These are phyloP conservation scores for Camponotus floridanus DNA, from an alignment of 1,140 invertebrate genomes.

Conservation along the genomic window DNA sequence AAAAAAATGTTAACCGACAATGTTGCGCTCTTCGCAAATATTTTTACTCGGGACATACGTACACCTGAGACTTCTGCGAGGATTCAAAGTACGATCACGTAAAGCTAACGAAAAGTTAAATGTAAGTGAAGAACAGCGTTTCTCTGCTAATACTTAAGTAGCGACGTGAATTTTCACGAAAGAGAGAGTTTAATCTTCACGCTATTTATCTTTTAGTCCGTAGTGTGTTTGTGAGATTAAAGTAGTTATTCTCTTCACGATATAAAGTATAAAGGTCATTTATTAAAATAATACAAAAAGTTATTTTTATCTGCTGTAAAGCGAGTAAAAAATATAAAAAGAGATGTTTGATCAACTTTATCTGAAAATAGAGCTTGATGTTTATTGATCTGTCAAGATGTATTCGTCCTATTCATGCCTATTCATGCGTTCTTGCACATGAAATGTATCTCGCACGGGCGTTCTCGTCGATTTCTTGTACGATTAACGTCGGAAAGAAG, in stretches of 20 bases:
- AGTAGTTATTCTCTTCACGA: not conserved
- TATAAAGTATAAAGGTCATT: not conserved
- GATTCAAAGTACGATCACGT: not conserved
- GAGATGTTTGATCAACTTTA: not conserved
- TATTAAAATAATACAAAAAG: not conserved
- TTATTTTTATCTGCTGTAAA: not conserved
- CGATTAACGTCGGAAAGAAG: conserved; percentile 35
- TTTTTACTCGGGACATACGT: not conserved
- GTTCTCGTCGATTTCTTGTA: conserved; percentile 5
- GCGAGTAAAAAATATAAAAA: not conserved
- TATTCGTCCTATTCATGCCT: not conserved
- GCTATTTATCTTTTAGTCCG: not conserved
- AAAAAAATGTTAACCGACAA: not conserved
- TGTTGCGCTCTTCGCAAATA: not conserved
- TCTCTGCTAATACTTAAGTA: not conserved
- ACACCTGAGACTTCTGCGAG: not conserved
- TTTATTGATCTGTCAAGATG: not conserved
- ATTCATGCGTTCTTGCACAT: not conserved
- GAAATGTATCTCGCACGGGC: not conserved
- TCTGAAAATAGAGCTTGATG: not conserved
- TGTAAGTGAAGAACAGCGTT: not conserved
- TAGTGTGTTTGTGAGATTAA: not conserved
- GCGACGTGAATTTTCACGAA: conserved; percentile 7
- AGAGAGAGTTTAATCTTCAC: not conserved
- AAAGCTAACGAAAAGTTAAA: not conserved